Evolutionary conservation across 2,797 vertebrate genomes (phyloP), one percentile per base, ranked within the genome.

Genomic region (Orestias chungarensis): DNA sequence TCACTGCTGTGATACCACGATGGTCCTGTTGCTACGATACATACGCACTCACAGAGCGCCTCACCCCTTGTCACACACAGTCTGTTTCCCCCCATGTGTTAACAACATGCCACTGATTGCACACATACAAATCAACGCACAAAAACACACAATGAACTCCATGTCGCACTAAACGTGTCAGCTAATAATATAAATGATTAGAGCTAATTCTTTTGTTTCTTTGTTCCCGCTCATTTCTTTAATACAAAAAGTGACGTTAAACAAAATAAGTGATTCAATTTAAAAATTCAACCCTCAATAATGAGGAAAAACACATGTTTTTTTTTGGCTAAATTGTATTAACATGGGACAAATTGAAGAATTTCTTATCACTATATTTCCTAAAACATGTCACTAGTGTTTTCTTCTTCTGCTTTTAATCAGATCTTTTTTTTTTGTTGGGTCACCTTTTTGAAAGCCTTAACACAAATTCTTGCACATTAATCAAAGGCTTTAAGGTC

Each of bases 11-110:
- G 88, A 81, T 82, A 81, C 87, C 81, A 79, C 42, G 79, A 84
- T 81, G 89, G 87, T 84, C 87, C 84, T 85, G 92, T 93, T 93
- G 92, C 93, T 93, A 93, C 91, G 93, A 93, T 91, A 93, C 92
- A 84, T 74, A 85, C 76, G 87, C 81, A 82, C 78, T 86, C 78
- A 42, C 80, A 76, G 82, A 90, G 88, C 65, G 74, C 79, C 81
- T 90, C 83, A 82, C 76, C 86, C 84, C 74, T 74, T 81, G 86
- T 86, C 82, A 74, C 77, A 83, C 81, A 86, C 80, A 82, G 80
- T 80, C 62, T 88, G 80, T 86, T 84, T 84, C 76, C 82, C 72
- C 76, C 81, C 78, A 86, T 87, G 82, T 27, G 33, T 76, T 87
- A 77, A 81, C 79, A 83, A 78, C 68, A 78, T 85, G 80, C 82